Conservation (phyloP, 2,113 vertebrate genomes). For the Colaptes auratus region DNA sequence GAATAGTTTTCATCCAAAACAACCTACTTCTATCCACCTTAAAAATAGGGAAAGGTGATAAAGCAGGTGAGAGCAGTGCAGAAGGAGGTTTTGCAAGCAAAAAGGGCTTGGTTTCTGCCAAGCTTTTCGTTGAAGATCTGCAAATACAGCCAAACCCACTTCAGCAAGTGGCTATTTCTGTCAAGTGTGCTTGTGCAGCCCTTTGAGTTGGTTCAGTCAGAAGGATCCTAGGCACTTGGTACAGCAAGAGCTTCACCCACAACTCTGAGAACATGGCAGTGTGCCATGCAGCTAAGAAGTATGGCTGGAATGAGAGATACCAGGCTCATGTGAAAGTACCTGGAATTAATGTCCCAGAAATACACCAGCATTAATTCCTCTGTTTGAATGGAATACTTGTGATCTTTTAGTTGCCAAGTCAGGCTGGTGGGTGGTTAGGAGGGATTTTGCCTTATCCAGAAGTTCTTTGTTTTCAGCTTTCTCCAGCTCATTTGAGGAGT, state of each 20-base stretch:
- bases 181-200: background rate
- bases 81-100: background rate
- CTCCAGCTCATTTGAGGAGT: background rate
- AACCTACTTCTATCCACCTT: background rate
- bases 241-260: background rate
- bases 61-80: background rate
- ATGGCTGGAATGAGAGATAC: background rate
- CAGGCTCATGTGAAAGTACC: fast-evolving
- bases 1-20: background rate
- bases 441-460: background rate
- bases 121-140: background rate
- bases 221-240: background rate
- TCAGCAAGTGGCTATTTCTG: background rate
- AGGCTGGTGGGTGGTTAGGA: background rate
- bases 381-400: background rate
- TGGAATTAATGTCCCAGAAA: background rate
- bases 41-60: background rate
- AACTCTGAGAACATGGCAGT: background rate
- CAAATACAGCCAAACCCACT: background rate
- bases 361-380: background rate
- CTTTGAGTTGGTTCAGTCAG: background rate
- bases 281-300: background rate
- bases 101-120: background rate
- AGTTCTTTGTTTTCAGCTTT: background rate
- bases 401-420: background rate